Evolutionary conservation across 2,888 invertebrate species (phyloP), one percentile per base, ranked within the genome.

Genomic region (Xestobium rufovillosum): DNA sequence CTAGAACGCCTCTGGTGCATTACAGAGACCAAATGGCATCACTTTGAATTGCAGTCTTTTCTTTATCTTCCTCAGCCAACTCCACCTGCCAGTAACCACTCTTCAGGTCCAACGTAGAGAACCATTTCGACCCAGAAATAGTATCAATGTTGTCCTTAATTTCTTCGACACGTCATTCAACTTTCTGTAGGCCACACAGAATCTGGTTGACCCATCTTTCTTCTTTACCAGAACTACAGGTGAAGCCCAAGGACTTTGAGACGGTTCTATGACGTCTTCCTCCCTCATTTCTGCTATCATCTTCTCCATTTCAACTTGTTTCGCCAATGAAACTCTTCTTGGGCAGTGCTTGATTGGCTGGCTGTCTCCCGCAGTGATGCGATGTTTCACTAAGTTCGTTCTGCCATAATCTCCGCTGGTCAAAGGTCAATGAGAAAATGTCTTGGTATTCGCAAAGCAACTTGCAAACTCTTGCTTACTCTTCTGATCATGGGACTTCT

Each of bases 71-170:
- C 14, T 37, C 10, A 2, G 25, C 6, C 4, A 40, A 2, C 2
- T 13, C n/a, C n/a, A n/a, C n/a, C n/a, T n/a, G n/a, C n/a, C n/a
- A n/a, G n/a, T n/a, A n/a, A n/a, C n/a, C n/a, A n/a, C n/a, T n/a
- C n/a, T n/a, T n/a, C n/a, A n/a, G n/a, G n/a, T n/a, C n/a, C n/a
- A n/a, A n/a, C n/a, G n/a, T n/a, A n/a, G 48, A 45, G 16, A 57
- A 52, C 11, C 49, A 51, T 16, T 32, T 41, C 13, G 50, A 44
- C 4, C 45, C 38, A 4, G 51, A 45, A 4, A 55, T 17, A 23
- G 45, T 40, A 19, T 55, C 50, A 4, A 56, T 33, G n/a, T 52
- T 56, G 1, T 51, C 49, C 0, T 40, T 45, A 3, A 56, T 12
- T 34, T 35, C 13, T 36, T 38, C 1, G 45, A 49, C 1, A 45